Conservation (phyloP, 2,888 invertebrate genomes). For the Hyalella azteca region DNA sequence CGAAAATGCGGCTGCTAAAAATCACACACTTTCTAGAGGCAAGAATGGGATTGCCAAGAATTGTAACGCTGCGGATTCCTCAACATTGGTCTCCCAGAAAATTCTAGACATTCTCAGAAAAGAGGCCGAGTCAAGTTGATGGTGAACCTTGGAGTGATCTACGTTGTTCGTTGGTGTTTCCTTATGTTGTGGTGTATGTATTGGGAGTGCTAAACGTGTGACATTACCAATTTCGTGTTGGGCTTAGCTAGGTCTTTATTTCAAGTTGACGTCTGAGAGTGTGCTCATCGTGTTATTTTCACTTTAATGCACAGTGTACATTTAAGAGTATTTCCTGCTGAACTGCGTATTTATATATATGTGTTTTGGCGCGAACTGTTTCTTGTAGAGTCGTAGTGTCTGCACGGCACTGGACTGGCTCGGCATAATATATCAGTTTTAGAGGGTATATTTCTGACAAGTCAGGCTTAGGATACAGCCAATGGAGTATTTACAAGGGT, state of each 20-base stretch:
- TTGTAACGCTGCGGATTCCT: background rate
- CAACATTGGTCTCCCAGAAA: background rate
- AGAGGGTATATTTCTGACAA: no score
- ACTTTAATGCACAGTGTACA: no score
- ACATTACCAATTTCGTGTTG: slow-evolving; percentile 4
- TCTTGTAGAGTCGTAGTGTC: no score
- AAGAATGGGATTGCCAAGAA: slow-evolving; percentile 8
- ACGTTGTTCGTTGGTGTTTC: background rate
- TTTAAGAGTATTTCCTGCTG: no score
- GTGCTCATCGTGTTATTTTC: no score
- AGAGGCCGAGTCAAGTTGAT: slow-evolving; percentile 13
- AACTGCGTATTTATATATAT: no score
- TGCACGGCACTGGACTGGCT: no score
- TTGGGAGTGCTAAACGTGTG: background rate
- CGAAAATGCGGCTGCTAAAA: background rate
- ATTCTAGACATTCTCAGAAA: slow-evolving; percentile 28
- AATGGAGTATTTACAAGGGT: no score
- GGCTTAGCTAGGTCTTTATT: background rate
- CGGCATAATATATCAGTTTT: no score
- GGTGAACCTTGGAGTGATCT: background rate
- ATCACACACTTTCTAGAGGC: background rate
- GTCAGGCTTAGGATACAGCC: no score
- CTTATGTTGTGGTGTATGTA: background rate
- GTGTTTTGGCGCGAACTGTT: no score
- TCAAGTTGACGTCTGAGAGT: no score